These are phyloP conservation scores for Gallinago solitaria DNA, from an alignment of 2,797 vertebrate species.

Conservation along the genomic window DNA sequence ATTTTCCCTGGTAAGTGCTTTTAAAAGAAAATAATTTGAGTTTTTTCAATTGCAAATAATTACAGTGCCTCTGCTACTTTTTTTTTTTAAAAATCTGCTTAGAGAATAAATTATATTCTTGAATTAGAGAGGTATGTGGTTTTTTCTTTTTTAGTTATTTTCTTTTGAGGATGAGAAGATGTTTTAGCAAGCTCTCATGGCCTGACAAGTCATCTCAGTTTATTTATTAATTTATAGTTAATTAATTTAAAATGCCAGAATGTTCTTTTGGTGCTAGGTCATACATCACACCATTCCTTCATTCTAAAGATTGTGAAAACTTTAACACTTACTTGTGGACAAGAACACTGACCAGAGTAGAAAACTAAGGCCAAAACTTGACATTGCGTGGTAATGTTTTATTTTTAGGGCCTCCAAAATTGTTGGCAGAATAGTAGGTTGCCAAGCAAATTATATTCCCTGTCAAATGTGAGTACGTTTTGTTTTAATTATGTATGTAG, in stretches of 20 bases:
- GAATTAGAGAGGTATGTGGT: background rate
- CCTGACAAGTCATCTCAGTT: background rate
- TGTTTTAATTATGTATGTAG: background rate
- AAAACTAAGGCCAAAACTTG: background rate
- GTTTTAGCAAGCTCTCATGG: background rate
- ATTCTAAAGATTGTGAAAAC: background rate
- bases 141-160: background rate
- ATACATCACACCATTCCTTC: background rate
- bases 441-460: background rate
- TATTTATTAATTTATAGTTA: background rate
- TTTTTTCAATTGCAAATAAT: background rate
- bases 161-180: background rate
- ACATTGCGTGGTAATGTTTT: background rate
- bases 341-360: background rate
- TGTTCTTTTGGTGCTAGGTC: background rate
- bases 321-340: fast-evolving
- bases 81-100: background rate
- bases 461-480: background rate
- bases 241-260: background rate
- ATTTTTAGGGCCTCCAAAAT: background rate
- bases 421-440: background rate
- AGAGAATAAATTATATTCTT: background rate
- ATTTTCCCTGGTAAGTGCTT: slow-evolving; percentile 79
- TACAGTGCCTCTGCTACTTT: background rate
- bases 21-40: background rate